Evolutionary conservation across 2,888 invertebrate genomes (phyloP), one percentile per base, ranked within the genome.

Genomic region (Drosophila tanythrix): DNA sequence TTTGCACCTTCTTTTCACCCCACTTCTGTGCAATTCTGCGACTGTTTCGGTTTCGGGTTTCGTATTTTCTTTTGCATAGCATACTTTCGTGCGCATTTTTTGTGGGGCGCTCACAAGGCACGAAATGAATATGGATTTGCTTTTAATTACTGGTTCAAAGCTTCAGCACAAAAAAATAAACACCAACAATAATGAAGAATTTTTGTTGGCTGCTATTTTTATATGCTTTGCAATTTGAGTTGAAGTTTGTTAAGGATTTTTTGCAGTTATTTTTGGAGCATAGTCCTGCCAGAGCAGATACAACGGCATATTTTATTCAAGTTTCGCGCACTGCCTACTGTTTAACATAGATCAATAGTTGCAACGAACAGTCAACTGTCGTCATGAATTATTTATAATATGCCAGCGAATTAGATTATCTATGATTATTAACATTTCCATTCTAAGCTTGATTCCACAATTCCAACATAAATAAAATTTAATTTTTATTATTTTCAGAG

Each of bases 61-160:
- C 6, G 29, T 51, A 36, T 57, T 40, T 43, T 38, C 27, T 52
- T 60, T 67, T 48, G 4, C 40, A 51, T 69, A 72, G 74, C 71
- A 75, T 68, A 71, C 78, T 78, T 72, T 52, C 62, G 56, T 72
- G 72, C 71, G 63, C 31, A 8, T 29, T 36, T 25, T 38, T 27
- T 21, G 25, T 33, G 40, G 25, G 21, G 10, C 27, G 18, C 36
- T 36, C 25, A 10, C 43, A 52, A 67, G 67, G 52, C 85, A 79
- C 70, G 76, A 84, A 88, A 87, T 85, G 85, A 85, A 83, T 87
- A 88, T 88, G 88, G 87, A 84, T 89, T 89, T 84, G 75, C 82
- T 88, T 88, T 89, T 89, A 88, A 88, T 89, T 88, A 84, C 81
- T 48, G 59, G 46, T 71, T 66, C 72, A 68, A 63, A 70, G 70